Evolutionary conservation across 2,113 vertebrate genomes (phyloP).

Genomic region (Campylomormyrus tamandua): DNA sequence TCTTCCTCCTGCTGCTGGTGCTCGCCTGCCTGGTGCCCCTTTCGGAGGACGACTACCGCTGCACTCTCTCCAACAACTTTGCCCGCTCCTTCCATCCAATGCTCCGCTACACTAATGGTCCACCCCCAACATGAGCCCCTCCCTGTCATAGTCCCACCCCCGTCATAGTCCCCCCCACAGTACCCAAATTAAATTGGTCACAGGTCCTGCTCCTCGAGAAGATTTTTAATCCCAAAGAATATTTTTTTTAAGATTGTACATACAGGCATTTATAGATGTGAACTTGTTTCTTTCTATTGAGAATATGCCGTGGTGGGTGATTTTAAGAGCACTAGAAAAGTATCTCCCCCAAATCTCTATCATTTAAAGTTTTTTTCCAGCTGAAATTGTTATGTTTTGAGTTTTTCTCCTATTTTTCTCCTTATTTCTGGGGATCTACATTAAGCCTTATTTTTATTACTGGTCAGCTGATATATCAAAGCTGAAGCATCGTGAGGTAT

Average conservation of each 20-base stretch:
- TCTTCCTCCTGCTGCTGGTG: constrained; percentile 77
- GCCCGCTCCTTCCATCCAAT: constrained; percentile 87
- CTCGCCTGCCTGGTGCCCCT: constrained; percentile 74
- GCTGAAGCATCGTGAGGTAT: background rate
- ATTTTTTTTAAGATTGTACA: background rate
- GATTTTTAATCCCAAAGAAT: background rate
- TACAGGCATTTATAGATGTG: background rate
- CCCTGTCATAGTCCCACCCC: constrained; percentile 57
- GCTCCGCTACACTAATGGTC: constrained; percentile 85
- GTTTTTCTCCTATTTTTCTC: background rate
- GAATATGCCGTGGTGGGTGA: background rate
- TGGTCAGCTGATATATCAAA: background rate
- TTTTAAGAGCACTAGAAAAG: background rate
- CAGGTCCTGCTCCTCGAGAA: background rate
- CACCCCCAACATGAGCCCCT: constrained; percentile 71
- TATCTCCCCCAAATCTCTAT: background rate
- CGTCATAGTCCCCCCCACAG: constrained; percentile 56
- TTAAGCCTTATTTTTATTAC: background rate
- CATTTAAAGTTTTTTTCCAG: background rate
- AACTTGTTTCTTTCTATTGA: background rate
- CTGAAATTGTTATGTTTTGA: background rate
- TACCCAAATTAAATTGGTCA: background rate
- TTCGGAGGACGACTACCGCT: constrained; percentile 75
- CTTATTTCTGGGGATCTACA: background rate
- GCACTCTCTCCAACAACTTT: constrained; percentile 80